A percentile compares a stretch with the other conserved stretches of the same genome.
These are phyloP conservation scores for Aphidius colemani DNA, from an alignment of 2,888 invertebrate genomes.

Conservation along the genomic window DNA sequence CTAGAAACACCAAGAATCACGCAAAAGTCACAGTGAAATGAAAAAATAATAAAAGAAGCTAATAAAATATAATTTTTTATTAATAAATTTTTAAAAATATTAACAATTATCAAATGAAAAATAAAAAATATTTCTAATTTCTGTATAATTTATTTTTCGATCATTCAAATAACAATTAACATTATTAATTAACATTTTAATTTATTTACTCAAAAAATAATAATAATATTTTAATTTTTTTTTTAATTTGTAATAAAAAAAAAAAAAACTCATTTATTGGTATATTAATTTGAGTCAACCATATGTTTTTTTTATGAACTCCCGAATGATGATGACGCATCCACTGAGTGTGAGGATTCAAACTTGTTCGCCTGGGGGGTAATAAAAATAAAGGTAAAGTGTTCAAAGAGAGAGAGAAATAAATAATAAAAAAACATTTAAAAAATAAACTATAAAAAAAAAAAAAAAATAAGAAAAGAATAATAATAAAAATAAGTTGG, in stretches of 20 bases:
- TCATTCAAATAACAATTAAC: no score
- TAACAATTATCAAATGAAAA: no score
- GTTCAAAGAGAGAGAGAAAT: conserved; percentile 11
- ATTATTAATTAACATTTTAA: no score
- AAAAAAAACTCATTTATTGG: not conserved
- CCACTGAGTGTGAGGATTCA: conserved; percentile 28
- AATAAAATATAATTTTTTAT: not conserved
- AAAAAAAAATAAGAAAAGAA: conserved; percentile 17
- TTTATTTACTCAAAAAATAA: not conserved
- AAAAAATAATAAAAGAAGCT: no score
- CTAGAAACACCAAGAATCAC: not conserved
- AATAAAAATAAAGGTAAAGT: conserved; percentile 31
- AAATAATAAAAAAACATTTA: conserved; percentile 12
- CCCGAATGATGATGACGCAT: conserved; percentile 25
- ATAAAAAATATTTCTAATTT: no score
- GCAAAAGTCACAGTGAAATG: not conserved
- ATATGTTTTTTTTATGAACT: conserved; percentile 12
- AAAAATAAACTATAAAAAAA: conserved; percentile 12
- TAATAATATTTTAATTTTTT: not conserved
- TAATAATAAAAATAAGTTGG: conserved; percentile 14
- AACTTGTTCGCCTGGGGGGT: conserved; percentile 35
- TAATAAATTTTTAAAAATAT: not conserved
- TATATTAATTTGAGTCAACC: not conserved
- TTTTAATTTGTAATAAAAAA: not conserved
- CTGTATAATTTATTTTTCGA: no score